Evolutionary conservation across 2,113 vertebrate genomes (phyloP), one percentile per base, ranked within the genome.

Genomic region (Oncorhynchus mykiss): DNA sequence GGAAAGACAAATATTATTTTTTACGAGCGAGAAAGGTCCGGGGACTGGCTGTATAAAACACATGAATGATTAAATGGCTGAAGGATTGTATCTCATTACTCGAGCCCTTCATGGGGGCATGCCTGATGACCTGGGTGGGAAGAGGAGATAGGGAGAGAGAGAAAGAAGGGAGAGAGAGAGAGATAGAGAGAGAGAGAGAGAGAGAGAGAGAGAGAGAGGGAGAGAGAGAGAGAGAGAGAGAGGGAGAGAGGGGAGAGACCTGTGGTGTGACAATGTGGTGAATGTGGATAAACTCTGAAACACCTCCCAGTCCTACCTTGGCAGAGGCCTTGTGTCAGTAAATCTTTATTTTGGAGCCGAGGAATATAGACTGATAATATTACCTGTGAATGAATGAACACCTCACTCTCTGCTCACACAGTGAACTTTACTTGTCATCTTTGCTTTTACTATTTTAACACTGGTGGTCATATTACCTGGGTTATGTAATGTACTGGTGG

Each of bases 1-100:
- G 90, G 92, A 93, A 94, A 94, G 93, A 94, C 92, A 94, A 93
- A 94, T 93, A 93, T 93, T 92, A 83, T 89, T 92, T 93, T 93
- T 92, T 92, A 93, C n/a, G 82, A 92, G 91, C 83, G 11, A 88
- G 86, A 91, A 92, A 86, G 87, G 87, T 87, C 88, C 49, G 78
- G 75, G 86, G 84, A 81, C 87, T 72, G 82, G 85, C 84, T 78
- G 78, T 82, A 85, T 91, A 91, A 91, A 93, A 91, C 67, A 72
- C 89, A 70, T 83, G 88, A 91, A 93, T 91, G 92, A 91, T 83
- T 87, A 86, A 93, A 93, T 92, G 85, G 92, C 88, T 92, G 82
- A 94, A 89, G 92, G 90, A 92, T 94, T 93, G 92, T 89, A 89
- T 81, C 90, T 86, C 83, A 82, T 90, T 89, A 92, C 80, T 71